Base-by-base conservation (phyloP, 2,113 vertebrate species). In the Podiceps cristatus region DNA sequence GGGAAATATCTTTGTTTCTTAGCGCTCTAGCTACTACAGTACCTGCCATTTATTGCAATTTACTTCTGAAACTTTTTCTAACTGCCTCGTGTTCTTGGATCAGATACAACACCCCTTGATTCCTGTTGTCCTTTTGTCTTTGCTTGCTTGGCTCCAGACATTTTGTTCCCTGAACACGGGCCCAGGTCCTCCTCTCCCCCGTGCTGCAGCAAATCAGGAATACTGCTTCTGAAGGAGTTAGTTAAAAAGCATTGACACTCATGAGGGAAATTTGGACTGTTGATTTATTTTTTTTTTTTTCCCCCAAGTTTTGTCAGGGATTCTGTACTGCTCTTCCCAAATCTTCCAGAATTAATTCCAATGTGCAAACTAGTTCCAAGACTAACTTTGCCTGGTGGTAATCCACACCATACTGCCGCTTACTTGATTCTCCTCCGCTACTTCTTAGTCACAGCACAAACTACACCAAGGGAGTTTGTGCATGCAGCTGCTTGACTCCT, bases 111-210 rank as follows among this genome's bases (percentile, higher is more conserved):
- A 50, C 31, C 29, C 63, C 93, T 92, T 90, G n/a, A 50, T 90
- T 95, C 50, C 86, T 66, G 27, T 20, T 74, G 53, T 88, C 83
- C 86, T 95, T 96, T 88, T 95, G 80, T 91, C 80, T 91, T 96
- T 87, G 69, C 85, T 92, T 68, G 27, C 63, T 90, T 89, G 79
- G 93, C 87, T 88, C 77, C 63, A 80, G 87, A 62, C 53, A 74
- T 63, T 85, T 52, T 79, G 85, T 94, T 93, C 69, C 75, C 75
- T 93, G 93, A 93, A 86, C 64, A 5, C 0, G 1, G 76, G 75
- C 91, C 85, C 73, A 49, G 52, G 76, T 84, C 89, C 76, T 88
- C 47, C 23, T 14, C 42, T 82, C 52, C 19, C 47, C 47, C 4
- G 1, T 37, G 81, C 68, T 74, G 49, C 87, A 85, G 82, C 72